Conservation (phyloP, 2,888 invertebrate genomes). For the Callyntrura sp. region DNA sequence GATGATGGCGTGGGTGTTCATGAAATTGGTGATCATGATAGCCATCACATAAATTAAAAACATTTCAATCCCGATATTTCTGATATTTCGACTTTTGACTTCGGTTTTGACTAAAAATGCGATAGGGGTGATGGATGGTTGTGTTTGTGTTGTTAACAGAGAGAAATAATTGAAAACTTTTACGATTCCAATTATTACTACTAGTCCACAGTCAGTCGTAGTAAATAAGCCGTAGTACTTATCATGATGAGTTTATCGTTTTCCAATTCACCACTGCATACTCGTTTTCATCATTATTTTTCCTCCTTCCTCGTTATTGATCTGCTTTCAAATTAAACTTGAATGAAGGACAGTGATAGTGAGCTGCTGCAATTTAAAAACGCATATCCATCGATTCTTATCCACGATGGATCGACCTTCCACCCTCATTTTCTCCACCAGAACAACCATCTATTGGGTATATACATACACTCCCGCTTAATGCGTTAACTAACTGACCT, state of each 20-base stretch:
- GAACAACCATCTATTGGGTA: neutral
- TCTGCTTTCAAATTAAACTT: neutral
- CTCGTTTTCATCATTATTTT: neutral
- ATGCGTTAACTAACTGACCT: conserved; percentile 29
- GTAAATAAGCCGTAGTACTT: neutral
- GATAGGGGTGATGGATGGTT: conserved; percentile 29
- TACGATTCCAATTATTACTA: conserved; percentile 15
- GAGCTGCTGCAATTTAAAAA: conserved; percentile 1
- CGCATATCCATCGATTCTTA: neutral
- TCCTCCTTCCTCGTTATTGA: neutral
- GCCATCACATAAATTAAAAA: conserved; percentile 40
- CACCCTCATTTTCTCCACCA: neutral
- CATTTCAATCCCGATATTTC: conserved; percentile 42
- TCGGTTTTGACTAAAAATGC: conserved; percentile 25
- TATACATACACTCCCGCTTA: conserved; percentile 1
- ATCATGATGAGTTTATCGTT: no score
- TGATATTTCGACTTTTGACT: conserved; percentile 21
- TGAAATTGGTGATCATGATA: neutral
- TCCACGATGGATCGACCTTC: neutral
- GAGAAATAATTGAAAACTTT: conserved; percentile 35
- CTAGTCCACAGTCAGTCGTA: neutral
- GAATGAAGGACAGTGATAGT: neutral
- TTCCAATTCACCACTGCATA: neutral
- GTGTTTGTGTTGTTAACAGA: neutral
- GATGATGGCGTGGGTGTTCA: conserved; percentile 29